Evolutionary conservation across 1,140 invertebrate genomes (phyloP).

Genomic region (Bacillus rossius): DNA sequence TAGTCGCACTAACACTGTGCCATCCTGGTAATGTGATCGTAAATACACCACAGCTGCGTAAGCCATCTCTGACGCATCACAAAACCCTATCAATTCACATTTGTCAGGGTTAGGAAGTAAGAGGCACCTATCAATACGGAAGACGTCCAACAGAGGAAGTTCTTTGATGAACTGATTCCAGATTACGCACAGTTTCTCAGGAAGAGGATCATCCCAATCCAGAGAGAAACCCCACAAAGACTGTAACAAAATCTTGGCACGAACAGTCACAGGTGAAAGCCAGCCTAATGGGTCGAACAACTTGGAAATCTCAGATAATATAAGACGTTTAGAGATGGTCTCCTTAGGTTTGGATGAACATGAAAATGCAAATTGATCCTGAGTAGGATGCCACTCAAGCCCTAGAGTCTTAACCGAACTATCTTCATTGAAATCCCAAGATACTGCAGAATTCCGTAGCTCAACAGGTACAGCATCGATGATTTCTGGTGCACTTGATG

Average conservation of each 20-base stretch:
- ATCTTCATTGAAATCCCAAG: slow-evolving; percentile 2
- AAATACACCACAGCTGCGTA: slow-evolving; percentile 32
- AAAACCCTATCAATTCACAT: slow-evolving; percentile 33
- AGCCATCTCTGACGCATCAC: slow-evolving; percentile 28
- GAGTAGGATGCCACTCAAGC: slow-evolving; percentile 15
- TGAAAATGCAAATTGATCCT: slow-evolving; percentile 10
- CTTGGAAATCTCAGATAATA: slow-evolving; percentile 15
- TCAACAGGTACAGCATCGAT: slow-evolving; percentile 2
- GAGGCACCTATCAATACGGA: slow-evolving; percentile 21
- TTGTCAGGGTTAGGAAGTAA: slow-evolving; percentile 4
- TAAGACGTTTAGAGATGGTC: slow-evolving; percentile 2
- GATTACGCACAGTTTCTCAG: not conserved
- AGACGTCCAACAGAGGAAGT: slow-evolving; percentile 11
- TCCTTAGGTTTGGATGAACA: not conserved
- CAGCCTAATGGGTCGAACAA: slow-evolving; percentile 16
- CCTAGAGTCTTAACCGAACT: too few relatives aligned
- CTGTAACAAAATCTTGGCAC: slow-evolving; percentile 16
- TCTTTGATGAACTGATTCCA: not conserved
- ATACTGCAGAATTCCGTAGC: not conserved
- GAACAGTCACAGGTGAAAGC: slow-evolving; percentile 13
- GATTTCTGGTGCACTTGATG: slow-evolving; percentile 3
- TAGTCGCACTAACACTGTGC: slow-evolving; percentile 19
- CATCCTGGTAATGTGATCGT: slow-evolving; percentile 2
- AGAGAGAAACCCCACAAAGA: slow-evolving; percentile 7
- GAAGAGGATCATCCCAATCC: slow-evolving; percentile 4